phyloP scores from a whole-genome alignment of 2,113 vertebrate species.

The Sinosuthora webbiana region DNA sequence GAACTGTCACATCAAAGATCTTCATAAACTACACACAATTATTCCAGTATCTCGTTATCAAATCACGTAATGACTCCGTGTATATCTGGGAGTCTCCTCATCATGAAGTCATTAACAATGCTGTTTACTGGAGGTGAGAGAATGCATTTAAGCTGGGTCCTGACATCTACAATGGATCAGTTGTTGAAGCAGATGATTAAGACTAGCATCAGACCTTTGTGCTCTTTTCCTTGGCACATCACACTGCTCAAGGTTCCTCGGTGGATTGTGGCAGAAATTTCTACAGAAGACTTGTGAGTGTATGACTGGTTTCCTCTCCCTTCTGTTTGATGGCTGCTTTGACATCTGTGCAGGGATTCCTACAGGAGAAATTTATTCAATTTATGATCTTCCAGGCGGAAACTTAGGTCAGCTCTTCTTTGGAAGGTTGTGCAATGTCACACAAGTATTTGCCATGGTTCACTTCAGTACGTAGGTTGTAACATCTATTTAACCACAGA shows the following conservation, averaged over 20 bases:
- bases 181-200: neutral
- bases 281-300: neutral
- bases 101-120: neutral
- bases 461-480: neutral
- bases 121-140: neutral
- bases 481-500: neutral
- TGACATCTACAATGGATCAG: neutral
- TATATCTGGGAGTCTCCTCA: neutral
- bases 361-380: neutral
- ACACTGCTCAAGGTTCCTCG: neutral
- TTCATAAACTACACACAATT: neutral
- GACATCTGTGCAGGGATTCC: neutral
- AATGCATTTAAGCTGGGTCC: neutral
- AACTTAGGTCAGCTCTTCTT: neutral
- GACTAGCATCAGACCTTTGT: neutral
- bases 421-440: neutral
- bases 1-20: neutral
- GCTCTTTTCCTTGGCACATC: neutral
- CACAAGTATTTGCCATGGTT: rapidly evolving
- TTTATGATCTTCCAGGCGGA: neutral
- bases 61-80: neutral
- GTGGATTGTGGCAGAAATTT: neutral
- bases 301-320: neutral
- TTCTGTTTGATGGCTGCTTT: neutral
- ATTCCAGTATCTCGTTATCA: neutral